These are phyloP conservation scores for Centropus unirufus DNA, from an alignment of 2,113 vertebrate genomes.

Conservation along the genomic window DNA sequence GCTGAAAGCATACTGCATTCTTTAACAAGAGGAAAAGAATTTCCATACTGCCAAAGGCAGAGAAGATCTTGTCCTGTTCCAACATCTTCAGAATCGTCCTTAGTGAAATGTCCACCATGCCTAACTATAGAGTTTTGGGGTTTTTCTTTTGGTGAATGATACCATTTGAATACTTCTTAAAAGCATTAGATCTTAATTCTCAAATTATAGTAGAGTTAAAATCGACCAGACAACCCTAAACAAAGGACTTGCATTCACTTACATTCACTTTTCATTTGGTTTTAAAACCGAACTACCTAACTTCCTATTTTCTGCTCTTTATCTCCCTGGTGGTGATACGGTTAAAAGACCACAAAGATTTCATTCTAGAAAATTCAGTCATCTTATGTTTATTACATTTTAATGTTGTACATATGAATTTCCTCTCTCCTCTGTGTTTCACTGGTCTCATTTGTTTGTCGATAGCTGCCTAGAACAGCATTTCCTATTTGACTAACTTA, in stretches of 20 bases:
- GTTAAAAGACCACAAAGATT: neutral
- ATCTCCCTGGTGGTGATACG: neutral
- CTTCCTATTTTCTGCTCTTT: neutral
- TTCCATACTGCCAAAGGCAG: accelerated
- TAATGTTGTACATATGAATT: neutral
- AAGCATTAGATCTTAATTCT: neutral
- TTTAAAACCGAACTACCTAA: neutral
- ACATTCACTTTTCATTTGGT: neutral
- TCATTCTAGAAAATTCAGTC: neutral
- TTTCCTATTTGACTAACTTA: neutral
- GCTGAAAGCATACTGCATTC: neutral
- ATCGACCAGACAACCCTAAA: accelerated
- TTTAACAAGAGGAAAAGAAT: neutral
- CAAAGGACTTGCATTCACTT: neutral
- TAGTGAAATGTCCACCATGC: neutral
- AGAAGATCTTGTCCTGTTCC: neutral
- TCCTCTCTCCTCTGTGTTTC: neutral
- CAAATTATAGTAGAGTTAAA: neutral
- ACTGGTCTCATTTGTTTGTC: neutral
- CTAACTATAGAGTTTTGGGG: neutral
- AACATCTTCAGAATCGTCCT: neutral
- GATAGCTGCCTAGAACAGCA: neutral
- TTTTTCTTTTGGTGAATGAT: neutral
- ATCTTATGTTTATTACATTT: neutral
- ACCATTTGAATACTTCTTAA: neutral